Evolutionary conservation across 2,888 invertebrate species (phyloP), one percentile per base, ranked within the genome.

Genomic region (Drosophila testacea): DNA sequence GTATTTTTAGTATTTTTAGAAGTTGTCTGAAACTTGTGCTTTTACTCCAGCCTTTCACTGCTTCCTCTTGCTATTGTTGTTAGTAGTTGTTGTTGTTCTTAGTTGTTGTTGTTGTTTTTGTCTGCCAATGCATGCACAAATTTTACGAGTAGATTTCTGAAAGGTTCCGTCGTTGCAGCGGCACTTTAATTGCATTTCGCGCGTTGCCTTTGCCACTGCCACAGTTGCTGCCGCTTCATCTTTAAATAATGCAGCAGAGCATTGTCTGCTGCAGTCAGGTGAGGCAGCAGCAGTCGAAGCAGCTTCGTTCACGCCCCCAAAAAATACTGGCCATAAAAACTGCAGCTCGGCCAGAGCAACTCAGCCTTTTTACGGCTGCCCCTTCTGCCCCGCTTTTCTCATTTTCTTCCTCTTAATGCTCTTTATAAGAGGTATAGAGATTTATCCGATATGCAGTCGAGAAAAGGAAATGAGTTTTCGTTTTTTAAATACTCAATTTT

Each of bases 1-100:
- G 89, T 87, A 87, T 89, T 87, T 86, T 81, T 85, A 83, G 79
- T 81, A 83, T 88, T 85, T 87, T 84, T 85, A 73, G 81, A 71
- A 88, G 68, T 80, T 82, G 75, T 66, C 79, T 66, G 73, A 63
- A 77, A 71, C 65, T 85, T 73, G 69, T 50, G 67, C 57, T 13
- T 60, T 51, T 36, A 57, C 51, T 48, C 51, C 46, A 38, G 46
- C 30, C 27, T 13, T 27, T 34, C 3, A 13, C 39, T 44, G 22
- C 47, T 50, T 11, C 27, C 9, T 46, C 30, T 63, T 7, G 50
- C 32, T 57, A 13, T 5, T 47, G 38, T 47, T 60, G 38, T 27
- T 55, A 22, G 41, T 48, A 22, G 41, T 38, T 66, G 39, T 50
- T 46, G 57, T 69, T 60, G 28, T 50, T 69, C 22, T 16, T 1